A percentile compares a stretch with the other conserved stretches of the same genome.
Evolutionary conservation across 2,797 vertebrate genomes (phyloP).

Genomic region (Phaenicophaeus curvirostris): DNA sequence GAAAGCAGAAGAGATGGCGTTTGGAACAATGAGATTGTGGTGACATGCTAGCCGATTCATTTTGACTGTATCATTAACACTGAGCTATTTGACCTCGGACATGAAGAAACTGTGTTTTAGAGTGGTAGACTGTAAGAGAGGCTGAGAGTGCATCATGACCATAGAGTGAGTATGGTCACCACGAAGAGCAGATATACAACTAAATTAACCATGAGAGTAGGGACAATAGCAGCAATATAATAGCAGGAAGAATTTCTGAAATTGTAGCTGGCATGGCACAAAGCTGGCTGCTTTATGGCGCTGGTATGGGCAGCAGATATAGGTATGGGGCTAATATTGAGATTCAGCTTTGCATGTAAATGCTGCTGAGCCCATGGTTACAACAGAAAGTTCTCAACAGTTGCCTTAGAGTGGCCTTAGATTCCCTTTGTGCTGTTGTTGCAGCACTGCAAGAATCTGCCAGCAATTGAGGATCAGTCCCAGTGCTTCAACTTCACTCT

Average conservation of each 20-base stretch:
- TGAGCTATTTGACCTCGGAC: not conserved
- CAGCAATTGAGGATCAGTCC: not conserved
- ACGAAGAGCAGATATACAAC: not conserved
- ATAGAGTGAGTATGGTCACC: not conserved
- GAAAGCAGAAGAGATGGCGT: not conserved
- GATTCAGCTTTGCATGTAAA: not conserved
- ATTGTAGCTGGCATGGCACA: not conserved
- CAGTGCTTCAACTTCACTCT: not conserved
- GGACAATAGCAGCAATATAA: not conserved
- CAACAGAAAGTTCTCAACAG: not conserved
- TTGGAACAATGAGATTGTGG: not conserved
- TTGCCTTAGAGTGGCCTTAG: not conserved
- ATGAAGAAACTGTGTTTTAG: not conserved
- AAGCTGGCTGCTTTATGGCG: not conserved
- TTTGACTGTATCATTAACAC: not conserved
- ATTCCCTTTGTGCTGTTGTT: not conserved
- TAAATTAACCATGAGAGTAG: fast-evolving
- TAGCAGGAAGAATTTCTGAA: not conserved
- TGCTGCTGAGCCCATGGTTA: not conserved
- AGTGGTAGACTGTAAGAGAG: not conserved
- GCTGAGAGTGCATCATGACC: not conserved
- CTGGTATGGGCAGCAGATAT: not conserved
- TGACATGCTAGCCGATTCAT: not conserved
- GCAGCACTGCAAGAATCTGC: slow-evolving; percentile 1
- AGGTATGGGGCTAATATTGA: not conserved